Percentiles rank a stretch among this genome's conserved stretches.
phyloP scores from a whole-genome alignment of 2,113 vertebrate species.

The Taxidea taxus region DNA sequence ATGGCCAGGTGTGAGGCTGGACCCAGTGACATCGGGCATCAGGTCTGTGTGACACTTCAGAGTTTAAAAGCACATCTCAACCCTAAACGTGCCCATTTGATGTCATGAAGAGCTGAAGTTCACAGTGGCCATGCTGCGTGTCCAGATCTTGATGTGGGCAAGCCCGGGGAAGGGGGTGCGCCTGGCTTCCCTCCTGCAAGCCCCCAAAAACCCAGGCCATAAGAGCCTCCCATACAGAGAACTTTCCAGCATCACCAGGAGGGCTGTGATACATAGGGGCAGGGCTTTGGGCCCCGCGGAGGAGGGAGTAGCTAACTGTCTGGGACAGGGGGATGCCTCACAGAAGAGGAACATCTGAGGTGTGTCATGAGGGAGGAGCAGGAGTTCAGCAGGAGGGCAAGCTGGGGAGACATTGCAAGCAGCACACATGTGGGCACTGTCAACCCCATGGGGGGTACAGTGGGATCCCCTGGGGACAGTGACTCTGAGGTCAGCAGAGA shows the following conservation, averaged over 20 bases:
- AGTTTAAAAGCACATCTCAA: background rate
- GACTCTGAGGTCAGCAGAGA: background rate
- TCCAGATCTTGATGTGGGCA: background rate
- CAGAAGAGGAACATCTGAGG: background rate
- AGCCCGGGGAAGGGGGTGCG: background rate
- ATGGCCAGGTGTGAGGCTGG: background rate
- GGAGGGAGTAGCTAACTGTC: background rate
- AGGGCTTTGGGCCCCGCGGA: background rate
- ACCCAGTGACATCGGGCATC: background rate
- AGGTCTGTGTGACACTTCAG: background rate
- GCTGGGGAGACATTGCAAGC: background rate
- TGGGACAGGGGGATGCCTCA: background rate
- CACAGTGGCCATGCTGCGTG: background rate
- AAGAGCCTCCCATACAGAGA: background rate
- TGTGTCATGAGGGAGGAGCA: background rate
- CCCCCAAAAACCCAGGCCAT: background rate
- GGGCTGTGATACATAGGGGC: background rate
- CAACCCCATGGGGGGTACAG: accelerated
- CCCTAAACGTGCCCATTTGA: background rate
- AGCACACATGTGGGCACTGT: background rate
- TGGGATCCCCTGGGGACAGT: background rate
- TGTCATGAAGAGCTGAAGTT: background rate
- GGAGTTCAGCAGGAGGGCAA: background rate
- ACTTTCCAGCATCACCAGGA: background rate
- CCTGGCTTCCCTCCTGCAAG: background rate